Conservation (phyloP, 2,113 vertebrate genomes). For the Pygoscelis adeliae region DNA sequence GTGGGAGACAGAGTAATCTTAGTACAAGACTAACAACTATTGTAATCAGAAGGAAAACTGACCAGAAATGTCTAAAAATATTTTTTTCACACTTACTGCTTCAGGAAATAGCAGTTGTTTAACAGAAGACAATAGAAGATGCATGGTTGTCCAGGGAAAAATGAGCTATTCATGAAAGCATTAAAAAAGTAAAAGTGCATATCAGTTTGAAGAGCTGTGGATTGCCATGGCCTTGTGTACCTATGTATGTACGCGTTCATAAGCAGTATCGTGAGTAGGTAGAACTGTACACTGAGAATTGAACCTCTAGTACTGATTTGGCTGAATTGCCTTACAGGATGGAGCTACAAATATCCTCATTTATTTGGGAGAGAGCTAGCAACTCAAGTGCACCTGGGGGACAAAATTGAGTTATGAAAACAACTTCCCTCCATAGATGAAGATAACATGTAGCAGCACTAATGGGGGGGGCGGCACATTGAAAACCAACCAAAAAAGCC, state of each 20-base stretch:
- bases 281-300: neutral
- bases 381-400: neutral
- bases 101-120: neutral
- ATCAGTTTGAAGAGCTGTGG: neutral
- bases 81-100: neutral
- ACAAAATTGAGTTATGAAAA: neutral
- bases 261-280: neutral
- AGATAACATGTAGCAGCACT: neutral
- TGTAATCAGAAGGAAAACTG: neutral
- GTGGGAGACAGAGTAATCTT: neutral
- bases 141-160: neutral
- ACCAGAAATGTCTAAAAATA: neutral
- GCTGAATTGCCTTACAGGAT: neutral
- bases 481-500: neutral
- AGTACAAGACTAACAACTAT: neutral
- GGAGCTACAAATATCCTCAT: neutral
- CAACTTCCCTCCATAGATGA: neutral
- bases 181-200: neutral
- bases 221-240: neutral
- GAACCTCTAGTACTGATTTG: neutral
- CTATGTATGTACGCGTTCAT: neutral
- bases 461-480: accelerated
- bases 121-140: neutral
- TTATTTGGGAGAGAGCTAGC: neutral
- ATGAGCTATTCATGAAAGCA: neutral